phyloP scores from a whole-genome alignment of 2,888 invertebrate genomes.

The Athalia rosae region DNA sequence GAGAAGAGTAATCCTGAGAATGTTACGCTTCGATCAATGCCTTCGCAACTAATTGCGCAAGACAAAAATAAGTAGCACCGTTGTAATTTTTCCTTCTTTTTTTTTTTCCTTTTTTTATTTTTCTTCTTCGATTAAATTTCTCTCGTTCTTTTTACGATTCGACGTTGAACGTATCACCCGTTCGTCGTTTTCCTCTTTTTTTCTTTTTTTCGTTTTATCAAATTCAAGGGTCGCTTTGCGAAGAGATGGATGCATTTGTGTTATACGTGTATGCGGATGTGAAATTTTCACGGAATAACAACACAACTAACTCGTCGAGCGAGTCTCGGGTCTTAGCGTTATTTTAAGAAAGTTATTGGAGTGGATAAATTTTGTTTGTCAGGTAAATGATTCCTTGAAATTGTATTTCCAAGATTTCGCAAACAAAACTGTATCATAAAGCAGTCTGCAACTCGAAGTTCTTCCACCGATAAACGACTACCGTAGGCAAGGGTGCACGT shows the following conservation, averaged over 20 bases:
- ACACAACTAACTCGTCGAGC: neutral
- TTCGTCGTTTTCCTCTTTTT: too few relatives aligned
- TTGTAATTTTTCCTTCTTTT: too few relatives aligned
- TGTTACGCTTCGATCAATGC: conserved; percentile 15
- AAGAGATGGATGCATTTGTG: too few relatives aligned
- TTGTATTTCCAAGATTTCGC: conserved; percentile 46
- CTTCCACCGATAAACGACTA: conserved; percentile 44
- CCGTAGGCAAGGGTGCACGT: neutral
- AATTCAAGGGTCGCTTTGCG: too few relatives aligned
- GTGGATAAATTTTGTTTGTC: conserved; percentile 42
- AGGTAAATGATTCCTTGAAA: conserved; percentile 44
- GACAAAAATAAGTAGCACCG: too few relatives aligned
- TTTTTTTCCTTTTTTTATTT: too few relatives aligned
- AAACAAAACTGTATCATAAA: conserved; percentile 39
- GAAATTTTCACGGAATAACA: neutral
- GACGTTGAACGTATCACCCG: too few relatives aligned
- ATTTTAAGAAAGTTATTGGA: conserved; percentile 29
- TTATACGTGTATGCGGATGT: too few relatives aligned
- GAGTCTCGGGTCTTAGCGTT: neutral
- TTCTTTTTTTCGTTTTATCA: too few relatives aligned
- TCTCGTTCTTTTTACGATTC: too few relatives aligned
- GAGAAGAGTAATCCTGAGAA: conserved; percentile 4
- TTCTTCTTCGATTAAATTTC: too few relatives aligned
- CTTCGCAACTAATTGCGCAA: conserved; percentile 9
- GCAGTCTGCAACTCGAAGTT: conserved; percentile 4